Base-by-base conservation (phyloP, 2,888 invertebrate species). In the Unio pictorum region DNA sequence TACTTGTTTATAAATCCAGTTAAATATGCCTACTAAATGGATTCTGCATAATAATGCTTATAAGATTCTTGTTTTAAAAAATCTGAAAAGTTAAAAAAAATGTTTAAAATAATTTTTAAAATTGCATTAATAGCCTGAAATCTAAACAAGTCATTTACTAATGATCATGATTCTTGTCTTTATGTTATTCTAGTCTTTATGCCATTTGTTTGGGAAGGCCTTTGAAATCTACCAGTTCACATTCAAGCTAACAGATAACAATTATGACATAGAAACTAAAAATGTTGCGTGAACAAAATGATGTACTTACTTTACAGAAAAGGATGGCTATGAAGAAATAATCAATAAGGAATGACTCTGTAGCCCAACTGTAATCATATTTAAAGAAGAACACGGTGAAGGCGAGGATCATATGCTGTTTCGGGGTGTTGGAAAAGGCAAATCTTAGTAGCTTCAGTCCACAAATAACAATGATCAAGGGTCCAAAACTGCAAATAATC, bases 371-470 rank as follows among this genome's bases (percentile, higher is more conserved):
- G 85, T 94, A 94, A 89, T 98, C 98, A 81, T 94, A 92, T 85
- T 95, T 94, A 91, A 97, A 97, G 86, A 98, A 93, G 30, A 99
- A 92, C 30, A 95, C 94, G 4, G 98, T 95, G 90, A 98, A 97
- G 71, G 95, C 93, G 64, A 99, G 92, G 72, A 98, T 95, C 82
- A 98, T 92, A 91, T 96, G 98, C 89, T 98, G 96, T 67, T 94
- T 95, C 61, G 95, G 94, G 6, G 97, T 94, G 90, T 97, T 96
- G 4, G 96, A 96, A 90, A 97, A 98, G 11, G 95, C 94, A 87
- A 95, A 94, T 66, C 99, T 93, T 64, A 99, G 92, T 83, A 91
- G 87, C 82, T 98, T 98, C 79, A 98, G 90, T 6, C 96, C 95
- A 88, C 96, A 95, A 11, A 98, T 92, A 68, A 95, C 94, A 69